Evolutionary conservation across 1,140 invertebrate genomes (phyloP), one percentile per base, ranked within the genome.

Genomic region (Orchesella cincta): DNA sequence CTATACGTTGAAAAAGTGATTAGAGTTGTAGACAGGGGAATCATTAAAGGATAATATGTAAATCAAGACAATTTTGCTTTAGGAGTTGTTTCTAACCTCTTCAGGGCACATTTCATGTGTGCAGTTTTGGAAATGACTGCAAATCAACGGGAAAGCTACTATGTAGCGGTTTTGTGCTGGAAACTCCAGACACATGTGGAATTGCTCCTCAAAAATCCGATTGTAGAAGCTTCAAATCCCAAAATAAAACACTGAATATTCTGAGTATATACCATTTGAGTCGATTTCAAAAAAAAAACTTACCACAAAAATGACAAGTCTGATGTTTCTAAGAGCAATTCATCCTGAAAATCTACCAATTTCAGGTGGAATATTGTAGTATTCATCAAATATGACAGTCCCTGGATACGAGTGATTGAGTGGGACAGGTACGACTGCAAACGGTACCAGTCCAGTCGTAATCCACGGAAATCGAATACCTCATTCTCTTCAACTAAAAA

Each of bases 41-140:
- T 73, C 46, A 74, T 79, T 67, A 74, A 76, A 54, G 34, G 51
- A 39, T 23, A 74, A 34, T 62, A 76, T 26, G 35, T 34, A 23
- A 52, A 39, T n/a, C n/a, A n/a, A n/a, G n/a, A n/a, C n/a, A n/a
- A n/a, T n/a, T 75, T 74, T 79, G 26, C 23, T 26, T 36, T 78
- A 67, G 52, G 34, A 79, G 70, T 14, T 20, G 78, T 83, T 84
- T 83, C n/a, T n/a, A n/a, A 90, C 88, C 87, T 99, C 98, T 88
- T 99, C 98, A 0, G 98, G 98, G 84, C 98, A 99, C 71, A 99
- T 88, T 83, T 98, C 95, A 87, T 99, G 98, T 0, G 96, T 98
- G 82, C 97, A 97, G 84, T 95, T 94, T 87, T 98, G 95, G 84
- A 99, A 99, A 85, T 99, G 97, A 79, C 93, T 93, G 85, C 97